Evolutionary conservation across 2,113 vertebrate species (phyloP).

Genomic region (Platycercus adscitus): DNA sequence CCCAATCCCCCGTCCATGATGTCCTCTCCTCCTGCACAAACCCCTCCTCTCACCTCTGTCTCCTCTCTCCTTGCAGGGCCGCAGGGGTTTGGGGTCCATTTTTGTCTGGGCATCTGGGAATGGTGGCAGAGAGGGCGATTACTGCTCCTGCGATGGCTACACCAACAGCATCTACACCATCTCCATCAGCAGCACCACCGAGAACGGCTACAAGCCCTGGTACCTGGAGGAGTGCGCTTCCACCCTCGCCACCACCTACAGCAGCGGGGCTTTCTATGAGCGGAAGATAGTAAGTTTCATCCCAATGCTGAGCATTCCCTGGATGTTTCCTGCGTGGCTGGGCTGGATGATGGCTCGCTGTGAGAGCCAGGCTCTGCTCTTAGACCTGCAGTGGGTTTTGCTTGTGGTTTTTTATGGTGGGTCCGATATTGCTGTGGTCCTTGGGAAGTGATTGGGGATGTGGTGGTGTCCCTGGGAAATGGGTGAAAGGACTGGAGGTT

Average conservation of each 20-base stretch:
- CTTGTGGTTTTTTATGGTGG: accelerated
- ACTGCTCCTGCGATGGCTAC: constrained; percentile 95
- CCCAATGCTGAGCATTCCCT: accelerated
- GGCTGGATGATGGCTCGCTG: neutral
- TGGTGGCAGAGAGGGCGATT: constrained; percentile 86
- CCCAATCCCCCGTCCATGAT: accelerated
- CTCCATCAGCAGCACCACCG: constrained; percentile 89
- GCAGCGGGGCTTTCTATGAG: constrained; percentile 88
- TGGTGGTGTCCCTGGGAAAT: neutral
- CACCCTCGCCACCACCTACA: constrained; percentile 89
- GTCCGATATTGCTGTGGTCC: neutral
- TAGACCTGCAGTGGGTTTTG: neutral
- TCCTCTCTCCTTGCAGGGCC: constrained; percentile 74
- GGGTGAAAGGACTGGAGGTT: neutral
- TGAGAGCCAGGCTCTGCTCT: neutral
- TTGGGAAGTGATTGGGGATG: neutral
- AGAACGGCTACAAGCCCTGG: constrained; percentile 83
- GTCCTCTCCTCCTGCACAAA: neutral
- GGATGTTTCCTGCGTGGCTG: accelerated
- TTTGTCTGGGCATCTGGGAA: constrained; percentile 94
- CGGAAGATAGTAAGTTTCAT: constrained; percentile 82
- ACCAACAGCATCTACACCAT: constrained; percentile 95
- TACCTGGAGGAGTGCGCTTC: constrained; percentile 91
- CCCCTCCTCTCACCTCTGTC: neutral
- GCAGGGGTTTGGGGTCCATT: constrained; percentile 89